These are phyloP conservation scores for Heliconius hermathena DNA, from an alignment of 1,140 invertebrate genomes.

Conservation along the genomic window DNA sequence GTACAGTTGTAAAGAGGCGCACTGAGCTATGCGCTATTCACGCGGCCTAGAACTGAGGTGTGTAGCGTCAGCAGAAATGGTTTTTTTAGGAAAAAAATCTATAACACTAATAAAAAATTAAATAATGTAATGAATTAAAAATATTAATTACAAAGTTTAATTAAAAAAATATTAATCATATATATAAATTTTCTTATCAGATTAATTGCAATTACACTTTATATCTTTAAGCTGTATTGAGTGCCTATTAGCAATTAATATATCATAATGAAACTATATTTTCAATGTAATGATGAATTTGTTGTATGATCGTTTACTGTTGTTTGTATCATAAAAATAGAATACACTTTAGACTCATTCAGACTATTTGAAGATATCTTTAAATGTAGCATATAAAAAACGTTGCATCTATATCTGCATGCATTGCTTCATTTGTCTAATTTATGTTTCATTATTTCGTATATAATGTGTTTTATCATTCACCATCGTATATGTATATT, in stretches of 20 bases:
- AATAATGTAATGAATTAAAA: neutral
- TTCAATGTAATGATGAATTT: conserved; percentile 16
- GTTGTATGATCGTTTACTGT: neutral
- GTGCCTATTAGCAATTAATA: neutral
- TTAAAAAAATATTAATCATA: neutral
- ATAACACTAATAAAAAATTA: neutral
- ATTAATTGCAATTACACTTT: neutral
- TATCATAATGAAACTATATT: conserved; percentile 18
- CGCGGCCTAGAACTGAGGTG: conserved; percentile 32
- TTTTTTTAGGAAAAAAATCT: neutral
- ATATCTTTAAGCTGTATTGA: neutral
- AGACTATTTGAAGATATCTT: neutral
- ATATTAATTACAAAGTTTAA: neutral
- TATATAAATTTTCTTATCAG: neutral
- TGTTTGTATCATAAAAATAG: too few relatives aligned
- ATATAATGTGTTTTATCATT: too few relatives aligned
- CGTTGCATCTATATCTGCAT: too few relatives aligned
- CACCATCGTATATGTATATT: too few relatives aligned
- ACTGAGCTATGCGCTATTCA: conserved; percentile 43
- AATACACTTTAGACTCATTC: neutral
- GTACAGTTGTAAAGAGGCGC: conserved; percentile 48
- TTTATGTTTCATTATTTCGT: too few relatives aligned
- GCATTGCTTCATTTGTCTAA: too few relatives aligned
- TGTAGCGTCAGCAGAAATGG: conserved; percentile 40
- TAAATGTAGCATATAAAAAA: too few relatives aligned